These are phyloP conservation scores for Ptychobarbus kaznakovi DNA, from an alignment of 2,797 vertebrate species.

Conservation along the genomic window DNA sequence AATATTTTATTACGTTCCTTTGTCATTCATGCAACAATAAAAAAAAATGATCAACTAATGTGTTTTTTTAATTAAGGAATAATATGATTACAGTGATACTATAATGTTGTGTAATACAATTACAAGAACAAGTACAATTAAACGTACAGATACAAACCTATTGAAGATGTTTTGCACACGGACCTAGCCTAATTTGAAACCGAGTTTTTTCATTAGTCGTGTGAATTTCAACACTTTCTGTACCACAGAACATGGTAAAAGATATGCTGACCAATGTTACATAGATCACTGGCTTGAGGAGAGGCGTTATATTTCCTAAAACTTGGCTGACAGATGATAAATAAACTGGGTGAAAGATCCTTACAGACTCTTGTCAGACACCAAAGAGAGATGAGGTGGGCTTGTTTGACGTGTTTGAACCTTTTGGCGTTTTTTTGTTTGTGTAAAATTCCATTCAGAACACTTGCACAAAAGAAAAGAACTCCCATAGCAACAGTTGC, in stretches of 20 bases:
- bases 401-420: neutral
- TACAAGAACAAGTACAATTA: conserved; percentile 54
- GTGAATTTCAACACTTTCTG: conserved; percentile 68
- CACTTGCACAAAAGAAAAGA: neutral
- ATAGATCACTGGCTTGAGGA: neutral
- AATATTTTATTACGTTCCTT: neutral
- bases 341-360: neutral
- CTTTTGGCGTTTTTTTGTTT: neutral
- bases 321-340: neutral
- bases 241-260: conserved; percentile 78
- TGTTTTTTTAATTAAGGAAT: neutral
- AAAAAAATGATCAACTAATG: neutral
- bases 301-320: neutral
- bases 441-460: neutral
- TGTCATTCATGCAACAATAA: conserved; percentile 31
- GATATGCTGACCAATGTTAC: conserved; percentile 52
- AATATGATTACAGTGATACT: neutral
- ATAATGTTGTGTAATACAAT: neutral
- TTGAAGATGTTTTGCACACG: conserved; percentile 64
- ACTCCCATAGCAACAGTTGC: neutral
- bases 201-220: conserved; percentile 32
- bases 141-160: conserved; percentile 63
- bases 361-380: neutral
- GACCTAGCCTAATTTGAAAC: conserved; percentile 64
- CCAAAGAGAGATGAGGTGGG: neutral